phyloP scores from a whole-genome alignment of 2,113 vertebrate species.

The Indri indri region DNA sequence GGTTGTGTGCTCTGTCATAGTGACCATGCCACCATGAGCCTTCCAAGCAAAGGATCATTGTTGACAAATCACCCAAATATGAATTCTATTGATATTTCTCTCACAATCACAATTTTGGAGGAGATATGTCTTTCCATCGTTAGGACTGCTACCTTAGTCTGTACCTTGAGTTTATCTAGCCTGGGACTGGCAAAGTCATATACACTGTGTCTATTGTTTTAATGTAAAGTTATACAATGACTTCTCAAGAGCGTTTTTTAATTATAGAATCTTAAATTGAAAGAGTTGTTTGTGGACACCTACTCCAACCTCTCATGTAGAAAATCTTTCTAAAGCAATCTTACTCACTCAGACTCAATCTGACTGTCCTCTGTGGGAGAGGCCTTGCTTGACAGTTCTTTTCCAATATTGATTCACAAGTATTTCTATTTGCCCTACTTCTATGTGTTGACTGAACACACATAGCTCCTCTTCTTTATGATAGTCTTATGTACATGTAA shows the following conservation, averaged over 20 bases:
- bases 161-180: not conserved
- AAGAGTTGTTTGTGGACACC: not conserved
- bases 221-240: not conserved
- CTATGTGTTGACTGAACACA: not conserved
- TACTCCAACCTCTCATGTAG: not conserved
- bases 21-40: not conserved
- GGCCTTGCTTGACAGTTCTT: not conserved
- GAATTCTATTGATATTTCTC: not conserved
- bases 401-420: not conserved
- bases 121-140: not conserved
- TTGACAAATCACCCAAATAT: not conserved
- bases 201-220: not conserved
- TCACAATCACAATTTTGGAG: not conserved
- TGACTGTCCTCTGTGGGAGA: not conserved
- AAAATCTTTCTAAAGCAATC: not conserved
- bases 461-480: not conserved
- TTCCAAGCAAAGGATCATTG: not conserved
- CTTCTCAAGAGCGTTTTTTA: not conserved
- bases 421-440: not conserved
- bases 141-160: not conserved
- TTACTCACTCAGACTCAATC: not conserved
- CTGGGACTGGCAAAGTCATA: not conserved
- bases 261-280: conserved; percentile 2
- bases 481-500: not conserved
- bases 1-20: not conserved